Conservation (phyloP, 2,113 vertebrate genomes). For the Phaethornis superciliosus region DNA sequence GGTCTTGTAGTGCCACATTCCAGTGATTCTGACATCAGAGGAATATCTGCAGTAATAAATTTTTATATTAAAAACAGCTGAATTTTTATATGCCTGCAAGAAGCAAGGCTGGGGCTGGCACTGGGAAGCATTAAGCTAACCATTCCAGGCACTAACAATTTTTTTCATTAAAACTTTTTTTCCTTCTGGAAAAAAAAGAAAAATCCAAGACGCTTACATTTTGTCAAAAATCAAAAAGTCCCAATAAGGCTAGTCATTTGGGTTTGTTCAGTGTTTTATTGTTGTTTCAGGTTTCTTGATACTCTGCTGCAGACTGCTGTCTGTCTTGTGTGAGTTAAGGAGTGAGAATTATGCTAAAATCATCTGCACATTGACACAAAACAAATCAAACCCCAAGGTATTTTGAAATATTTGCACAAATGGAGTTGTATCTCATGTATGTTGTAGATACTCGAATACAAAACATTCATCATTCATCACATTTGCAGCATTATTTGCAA, state of each 20-base stretch:
- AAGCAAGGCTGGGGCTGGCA: not conserved
- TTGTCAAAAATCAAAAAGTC: not conserved
- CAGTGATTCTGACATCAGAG: constrained; percentile 58
- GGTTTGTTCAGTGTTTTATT: not conserved
- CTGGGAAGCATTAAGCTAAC: not conserved
- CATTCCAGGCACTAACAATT: not conserved
- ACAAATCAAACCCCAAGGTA: not conserved
- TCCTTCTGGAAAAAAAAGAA: not conserved
- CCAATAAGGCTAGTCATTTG: not conserved
- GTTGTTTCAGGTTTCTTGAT: not conserved
- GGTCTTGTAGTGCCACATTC: constrained; percentile 59
- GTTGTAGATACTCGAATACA: not conserved
- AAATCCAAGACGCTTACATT: not conserved
- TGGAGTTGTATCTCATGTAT: not conserved
- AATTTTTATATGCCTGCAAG: not conserved
- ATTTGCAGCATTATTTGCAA: not conserved
- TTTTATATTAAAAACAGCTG: not conserved
- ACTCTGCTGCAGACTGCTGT: not conserved
- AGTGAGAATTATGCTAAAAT: not conserved
- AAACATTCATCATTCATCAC: not conserved
- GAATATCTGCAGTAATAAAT: constrained; percentile 18
- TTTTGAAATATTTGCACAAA: not conserved
- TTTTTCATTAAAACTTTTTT: not conserved
- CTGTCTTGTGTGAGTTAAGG: not conserved
- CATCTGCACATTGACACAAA: not conserved